A percentile compares a stretch with the other conserved stretches of the same genome.
Conservation (phyloP, 2,888 invertebrate genomes). For the Brachyptera putata region DNA sequence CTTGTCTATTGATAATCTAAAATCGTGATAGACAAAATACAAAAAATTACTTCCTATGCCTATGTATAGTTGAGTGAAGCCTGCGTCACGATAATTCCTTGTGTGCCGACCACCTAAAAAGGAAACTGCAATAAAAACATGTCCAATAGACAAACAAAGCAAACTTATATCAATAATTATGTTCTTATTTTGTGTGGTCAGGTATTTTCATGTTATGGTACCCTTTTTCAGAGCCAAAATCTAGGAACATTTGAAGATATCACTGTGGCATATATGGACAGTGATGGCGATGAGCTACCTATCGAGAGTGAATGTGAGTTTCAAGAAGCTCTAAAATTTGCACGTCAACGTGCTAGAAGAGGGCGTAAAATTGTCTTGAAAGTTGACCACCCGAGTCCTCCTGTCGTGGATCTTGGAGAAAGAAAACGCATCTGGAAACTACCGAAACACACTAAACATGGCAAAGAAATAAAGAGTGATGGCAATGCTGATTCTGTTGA, state of each 20-base stretch:
- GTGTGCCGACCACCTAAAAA: no score
- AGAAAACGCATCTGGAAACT: neutral
- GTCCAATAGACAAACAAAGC: no score
- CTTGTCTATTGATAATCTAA: no score
- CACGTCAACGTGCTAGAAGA: conserved; percentile 39
- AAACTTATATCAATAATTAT: no score
- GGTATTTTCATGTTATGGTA: no score
- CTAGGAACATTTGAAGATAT: conserved; percentile 45
- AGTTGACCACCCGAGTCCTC: conserved; percentile 37
- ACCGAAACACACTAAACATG: neutral
- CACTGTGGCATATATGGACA: conserved; percentile 45
- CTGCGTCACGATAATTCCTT: no score
- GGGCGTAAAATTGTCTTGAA: conserved; percentile 43
- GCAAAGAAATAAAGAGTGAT: conserved; percentile 12
- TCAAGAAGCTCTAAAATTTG: conserved; percentile 44
- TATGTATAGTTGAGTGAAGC: no score
- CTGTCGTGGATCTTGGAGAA: neutral
- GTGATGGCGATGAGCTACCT: conserved; percentile 44
- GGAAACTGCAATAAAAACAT: no score
- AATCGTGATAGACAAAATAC: no score
- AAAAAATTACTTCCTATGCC: no score
- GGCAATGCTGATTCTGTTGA: conserved; percentile 14
- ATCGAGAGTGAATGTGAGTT: conserved; percentile 47
- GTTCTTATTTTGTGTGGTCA: no score
- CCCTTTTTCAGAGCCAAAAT: conserved; percentile 43